Conservation (phyloP, 2,888 invertebrate genomes). For the Drosophila prostipennis region DNA sequence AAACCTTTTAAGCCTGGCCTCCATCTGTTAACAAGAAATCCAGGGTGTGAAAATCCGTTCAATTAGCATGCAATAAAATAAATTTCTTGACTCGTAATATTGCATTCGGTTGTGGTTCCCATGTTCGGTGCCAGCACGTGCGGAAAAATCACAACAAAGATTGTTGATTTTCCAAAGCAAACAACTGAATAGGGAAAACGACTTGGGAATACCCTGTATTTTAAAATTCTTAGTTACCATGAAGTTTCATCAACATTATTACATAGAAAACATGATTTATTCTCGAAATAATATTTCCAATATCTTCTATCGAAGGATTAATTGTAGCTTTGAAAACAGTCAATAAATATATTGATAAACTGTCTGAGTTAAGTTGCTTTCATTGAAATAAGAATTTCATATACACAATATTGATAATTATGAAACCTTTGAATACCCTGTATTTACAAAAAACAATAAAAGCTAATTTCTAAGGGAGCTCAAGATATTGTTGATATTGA, state of each 20-base stretch:
- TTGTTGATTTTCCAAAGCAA: slow-evolving; percentile 18
- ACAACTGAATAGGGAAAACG: background rate
- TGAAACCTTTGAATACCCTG: background rate
- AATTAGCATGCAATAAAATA: slow-evolving; percentile 38
- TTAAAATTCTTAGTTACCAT: background rate
- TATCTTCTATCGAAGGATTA: background rate
- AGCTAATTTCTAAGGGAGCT: background rate
- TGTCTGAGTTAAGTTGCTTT: background rate
- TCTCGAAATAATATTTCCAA: background rate
- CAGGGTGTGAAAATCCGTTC: slow-evolving; percentile 35
- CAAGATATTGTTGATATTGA: background rate
- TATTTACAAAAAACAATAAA: background rate
- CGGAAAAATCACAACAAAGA: slow-evolving; percentile 22
- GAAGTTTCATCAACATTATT: background rate
- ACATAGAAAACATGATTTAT: background rate
- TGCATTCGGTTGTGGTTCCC: slow-evolving; percentile 6
- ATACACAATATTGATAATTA: no score
- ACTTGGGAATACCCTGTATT: slow-evolving; percentile 2
- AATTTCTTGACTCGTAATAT: slow-evolving; percentile 14
- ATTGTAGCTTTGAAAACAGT: no score
- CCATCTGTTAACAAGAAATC: slow-evolving; percentile 12
- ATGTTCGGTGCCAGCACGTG: slow-evolving; percentile 39
- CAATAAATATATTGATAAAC: background rate
- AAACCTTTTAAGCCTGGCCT: slow-evolving; percentile 11
- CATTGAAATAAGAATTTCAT: background rate